A percentile compares a stretch with the other conserved stretches of the same genome.
Evolutionary conservation across 2,888 invertebrate genomes (phyloP).

Genomic region (Calliphora vomitoria): DNA sequence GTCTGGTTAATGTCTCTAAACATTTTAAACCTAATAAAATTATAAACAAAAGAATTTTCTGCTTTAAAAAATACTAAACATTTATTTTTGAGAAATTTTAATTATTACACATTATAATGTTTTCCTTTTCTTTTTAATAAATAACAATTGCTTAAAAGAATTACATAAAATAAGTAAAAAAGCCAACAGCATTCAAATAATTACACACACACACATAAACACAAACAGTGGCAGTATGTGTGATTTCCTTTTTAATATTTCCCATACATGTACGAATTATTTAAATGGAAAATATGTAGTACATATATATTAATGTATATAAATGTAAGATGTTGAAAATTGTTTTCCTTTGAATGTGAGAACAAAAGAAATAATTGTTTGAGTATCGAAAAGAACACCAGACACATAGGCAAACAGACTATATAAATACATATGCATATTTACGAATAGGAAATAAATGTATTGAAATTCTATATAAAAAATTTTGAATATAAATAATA

Average conservation of each 20-base stretch:
- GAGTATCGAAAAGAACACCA: not conserved
- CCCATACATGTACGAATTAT: not conserved
- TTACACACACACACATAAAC: not conserved
- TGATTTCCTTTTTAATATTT: not conserved
- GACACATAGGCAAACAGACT: too few relatives aligned
- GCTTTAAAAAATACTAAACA: not conserved
- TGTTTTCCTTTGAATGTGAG: constrained; percentile 18
- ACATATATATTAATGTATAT: too few relatives aligned
- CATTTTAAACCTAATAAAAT: not conserved
- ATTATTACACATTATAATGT: not conserved
- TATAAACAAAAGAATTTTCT: not conserved
- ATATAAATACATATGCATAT: not conserved
- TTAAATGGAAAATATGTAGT: not conserved
- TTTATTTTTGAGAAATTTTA: not conserved
- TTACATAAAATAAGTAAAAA: not conserved
- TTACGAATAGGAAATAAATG: not conserved
- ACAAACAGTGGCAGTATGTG: not conserved
- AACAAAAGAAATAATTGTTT: constrained; percentile 24
- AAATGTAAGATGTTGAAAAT: constrained; percentile 8
- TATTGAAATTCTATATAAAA: not conserved
- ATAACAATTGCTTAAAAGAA: not conserved
- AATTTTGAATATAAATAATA: not conserved
- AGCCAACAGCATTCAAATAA: not conserved
- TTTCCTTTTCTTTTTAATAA: not conserved
- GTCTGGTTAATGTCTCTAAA: too few relatives aligned